Percentiles rank a stretch among this genome's conserved stretches.
Evolutionary conservation across 2,888 invertebrate genomes (phyloP).

Genomic region (Campopleginae sp.): DNA sequence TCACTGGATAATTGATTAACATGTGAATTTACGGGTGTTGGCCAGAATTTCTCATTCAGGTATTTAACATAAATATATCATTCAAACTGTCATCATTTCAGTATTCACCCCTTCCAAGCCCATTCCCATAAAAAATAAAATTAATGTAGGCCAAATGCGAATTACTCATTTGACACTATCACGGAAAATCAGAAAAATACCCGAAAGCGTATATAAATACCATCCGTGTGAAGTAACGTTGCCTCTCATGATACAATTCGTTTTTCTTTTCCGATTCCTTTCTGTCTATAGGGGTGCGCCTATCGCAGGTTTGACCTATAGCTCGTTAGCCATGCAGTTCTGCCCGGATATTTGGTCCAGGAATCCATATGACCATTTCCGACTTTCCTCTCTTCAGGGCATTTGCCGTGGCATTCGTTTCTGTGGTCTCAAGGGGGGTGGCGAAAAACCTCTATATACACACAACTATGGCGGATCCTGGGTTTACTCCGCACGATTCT

Average conservation of each 20-base stretch:
- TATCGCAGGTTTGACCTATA: neutral
- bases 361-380: neutral
- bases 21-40: slow-evolving; percentile 24
- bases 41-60: slow-evolving; percentile 3
- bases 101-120: neutral
- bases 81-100: neutral
- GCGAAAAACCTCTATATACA: too few relatives aligned
- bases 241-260: too few relatives aligned
- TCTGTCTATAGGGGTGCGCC: too few relatives aligned
- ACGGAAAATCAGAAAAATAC: neutral
- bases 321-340: neutral
- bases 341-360: neutral
- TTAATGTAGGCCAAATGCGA: neutral
- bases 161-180: too few relatives aligned
- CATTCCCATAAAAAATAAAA: neutral
- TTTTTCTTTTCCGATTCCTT: too few relatives aligned
- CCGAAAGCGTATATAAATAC: neutral
- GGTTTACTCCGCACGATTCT: neutral
- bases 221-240: neutral
- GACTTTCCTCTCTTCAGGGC: neutral
- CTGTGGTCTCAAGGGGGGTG: too few relatives aligned
- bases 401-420: too few relatives aligned
- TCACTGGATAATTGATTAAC: slow-evolving; percentile 74
- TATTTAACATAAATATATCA: neutral
- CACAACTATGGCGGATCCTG: too few relatives aligned